phyloP scores from a whole-genome alignment of 37 sponge, comb jelly and placozoan species.

The Agelas oroides region DNA sequence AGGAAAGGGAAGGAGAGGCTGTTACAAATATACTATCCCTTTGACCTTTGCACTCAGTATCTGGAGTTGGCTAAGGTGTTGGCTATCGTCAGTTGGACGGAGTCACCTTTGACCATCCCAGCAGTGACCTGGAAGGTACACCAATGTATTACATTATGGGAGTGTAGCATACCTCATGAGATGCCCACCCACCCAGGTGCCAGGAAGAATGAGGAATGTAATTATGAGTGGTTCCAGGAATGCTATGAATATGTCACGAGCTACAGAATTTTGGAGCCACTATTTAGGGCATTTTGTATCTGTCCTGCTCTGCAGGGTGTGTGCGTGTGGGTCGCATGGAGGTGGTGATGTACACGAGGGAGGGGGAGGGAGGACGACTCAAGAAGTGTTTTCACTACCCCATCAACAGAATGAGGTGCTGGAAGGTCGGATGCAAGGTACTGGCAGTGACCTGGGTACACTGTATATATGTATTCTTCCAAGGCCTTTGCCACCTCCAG shows the following conservation, averaged over 20 bases:
- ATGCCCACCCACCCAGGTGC: too few relatives aligned
- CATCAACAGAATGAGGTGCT: slow-evolving; percentile 52
- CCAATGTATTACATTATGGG: too few relatives aligned
- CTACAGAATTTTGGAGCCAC: too few relatives aligned
- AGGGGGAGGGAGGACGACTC: not conserved
- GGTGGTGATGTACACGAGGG: slow-evolving; percentile 39
- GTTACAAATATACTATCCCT: not conserved
- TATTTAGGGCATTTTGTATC: too few relatives aligned
- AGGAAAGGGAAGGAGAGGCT: not conserved
- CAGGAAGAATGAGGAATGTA: too few relatives aligned
- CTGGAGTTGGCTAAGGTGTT: slow-evolving; percentile 19
- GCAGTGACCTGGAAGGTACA: slow-evolving; percentile 13
- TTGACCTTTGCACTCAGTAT: slow-evolving; percentile 27
- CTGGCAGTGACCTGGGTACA: not conserved
- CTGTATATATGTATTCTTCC: not conserved
- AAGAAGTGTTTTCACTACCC: slow-evolving; percentile 11
- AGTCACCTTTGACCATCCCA: slow-evolving; percentile 26
- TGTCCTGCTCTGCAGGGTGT: not conserved
- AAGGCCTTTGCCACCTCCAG: too few relatives aligned
- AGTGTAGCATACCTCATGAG: too few relatives aligned
- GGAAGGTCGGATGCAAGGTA: slow-evolving; percentile 57
- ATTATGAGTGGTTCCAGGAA: too few relatives aligned
- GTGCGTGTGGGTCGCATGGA: slow-evolving; percentile 46
- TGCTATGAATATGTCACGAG: too few relatives aligned
- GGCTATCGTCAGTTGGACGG: slow-evolving; percentile 44